Conservation (phyloP, 1,140 invertebrate genomes). For the Drosophila ficusphila region DNA sequence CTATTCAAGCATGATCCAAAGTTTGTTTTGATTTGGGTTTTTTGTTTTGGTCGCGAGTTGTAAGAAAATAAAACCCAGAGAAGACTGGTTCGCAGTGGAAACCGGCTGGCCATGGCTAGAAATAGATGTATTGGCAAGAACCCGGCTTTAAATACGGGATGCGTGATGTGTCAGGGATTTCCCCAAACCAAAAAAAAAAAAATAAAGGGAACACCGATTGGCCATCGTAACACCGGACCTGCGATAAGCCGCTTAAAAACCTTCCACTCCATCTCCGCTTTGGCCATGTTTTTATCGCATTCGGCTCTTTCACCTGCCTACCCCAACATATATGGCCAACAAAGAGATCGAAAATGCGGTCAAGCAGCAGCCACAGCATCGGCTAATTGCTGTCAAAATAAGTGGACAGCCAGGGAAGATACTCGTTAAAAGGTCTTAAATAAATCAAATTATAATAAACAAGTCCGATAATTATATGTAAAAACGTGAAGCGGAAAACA, state of each 20-base stretch:
- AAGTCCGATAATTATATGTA: conserved; percentile 48
- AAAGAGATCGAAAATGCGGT: conserved; percentile 43
- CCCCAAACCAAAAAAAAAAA: too few relatives aligned
- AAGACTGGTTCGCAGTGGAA: conserved; percentile 26
- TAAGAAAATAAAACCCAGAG: conserved; percentile 19
- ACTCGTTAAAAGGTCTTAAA: conserved; percentile 43
- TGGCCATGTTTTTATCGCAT: conserved; percentile 35
- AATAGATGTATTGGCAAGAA: conserved; percentile 12
- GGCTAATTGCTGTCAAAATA: conserved; percentile 53
- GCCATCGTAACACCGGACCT: conserved; percentile 14
- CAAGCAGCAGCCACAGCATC: conserved; percentile 25
- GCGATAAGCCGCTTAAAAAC: conserved; percentile 48
- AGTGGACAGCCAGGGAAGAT: conserved; percentile 32
- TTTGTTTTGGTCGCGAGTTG: conserved; percentile 15
- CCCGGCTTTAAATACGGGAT: conserved; percentile 7
- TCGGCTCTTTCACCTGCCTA: conserved; percentile 32
- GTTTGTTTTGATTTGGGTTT: conserved; percentile 42
- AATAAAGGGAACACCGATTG: conserved; percentile 25
- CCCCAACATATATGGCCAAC: conserved; percentile 39
- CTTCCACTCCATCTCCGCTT: conserved; percentile 41
- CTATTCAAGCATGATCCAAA: conserved; percentile 8
- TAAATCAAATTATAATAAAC: conserved; percentile 54
- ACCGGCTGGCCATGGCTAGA: conserved; percentile 25
- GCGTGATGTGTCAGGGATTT: conserved; percentile 23
- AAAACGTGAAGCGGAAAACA: conserved; percentile 47